phyloP scores from a whole-genome alignment of 2,113 vertebrate genomes.

The Larimichthys polyactis region DNA sequence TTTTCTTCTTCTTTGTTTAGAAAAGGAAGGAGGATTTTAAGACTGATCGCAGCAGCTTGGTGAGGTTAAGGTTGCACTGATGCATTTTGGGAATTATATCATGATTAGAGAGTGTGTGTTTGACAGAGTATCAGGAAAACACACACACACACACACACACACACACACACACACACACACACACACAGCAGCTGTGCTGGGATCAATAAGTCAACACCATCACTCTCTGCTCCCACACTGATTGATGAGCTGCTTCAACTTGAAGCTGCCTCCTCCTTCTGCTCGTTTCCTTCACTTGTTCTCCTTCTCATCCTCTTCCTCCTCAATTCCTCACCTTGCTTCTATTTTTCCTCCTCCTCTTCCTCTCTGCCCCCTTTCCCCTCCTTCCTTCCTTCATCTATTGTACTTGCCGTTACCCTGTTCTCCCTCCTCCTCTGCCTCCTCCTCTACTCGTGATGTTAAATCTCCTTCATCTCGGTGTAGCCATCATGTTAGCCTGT shows the following conservation, averaged over 20 bases:
- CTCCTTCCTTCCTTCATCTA: not conserved
- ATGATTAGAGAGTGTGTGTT: constrained; percentile 11
- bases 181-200: constrained; percentile 16
- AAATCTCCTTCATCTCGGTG: constrained; percentile 28
- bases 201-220: constrained; percentile 51
- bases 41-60: not conserved
- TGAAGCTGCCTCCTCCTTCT: constrained; percentile 37
- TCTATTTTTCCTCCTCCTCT: not conserved
- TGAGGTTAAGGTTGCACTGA: constrained; percentile 31
- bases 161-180: constrained; percentile 20
- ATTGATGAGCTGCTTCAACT: constrained; percentile 56
- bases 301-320: not conserved
- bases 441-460: constrained; percentile 41
- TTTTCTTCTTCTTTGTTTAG: not conserved
- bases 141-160: constrained; percentile 17
- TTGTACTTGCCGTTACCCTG: not conserved
- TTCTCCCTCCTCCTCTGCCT: not conserved
- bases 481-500: constrained; percentile 37
- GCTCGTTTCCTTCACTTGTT: too few species aligned
- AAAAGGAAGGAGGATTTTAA: not conserved
- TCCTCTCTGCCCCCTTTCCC: not conserved
- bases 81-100: constrained; percentile 32
- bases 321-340: not conserved
- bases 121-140: constrained; percentile 4
- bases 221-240: constrained; percentile 40